Conservation (phyloP, 2,888 invertebrate genomes). For the Tachina fera region DNA sequence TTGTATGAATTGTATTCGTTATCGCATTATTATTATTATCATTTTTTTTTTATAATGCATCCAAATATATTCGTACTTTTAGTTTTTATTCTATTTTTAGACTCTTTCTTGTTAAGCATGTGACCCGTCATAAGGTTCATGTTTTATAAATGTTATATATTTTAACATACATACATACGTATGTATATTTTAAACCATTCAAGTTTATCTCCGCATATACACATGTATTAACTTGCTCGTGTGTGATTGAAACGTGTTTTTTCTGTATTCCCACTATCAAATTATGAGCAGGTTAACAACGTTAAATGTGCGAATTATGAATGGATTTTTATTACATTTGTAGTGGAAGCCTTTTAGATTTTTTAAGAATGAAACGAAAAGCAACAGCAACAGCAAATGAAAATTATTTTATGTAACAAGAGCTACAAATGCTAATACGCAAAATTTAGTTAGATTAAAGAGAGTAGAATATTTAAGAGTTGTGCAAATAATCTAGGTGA, state of each 20-base stretch:
- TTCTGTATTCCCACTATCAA: constrained; percentile 28
- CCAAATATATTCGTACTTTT: constrained; percentile 36
- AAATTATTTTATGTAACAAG: constrained; percentile 7
- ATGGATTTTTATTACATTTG: constrained; percentile 58
- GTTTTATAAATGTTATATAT: constrained; percentile 51
- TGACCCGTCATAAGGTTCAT: constrained; percentile 70
- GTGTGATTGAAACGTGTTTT: constrained; percentile 18
- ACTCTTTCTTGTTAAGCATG: constrained; percentile 66
- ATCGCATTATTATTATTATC: constrained; percentile 56
- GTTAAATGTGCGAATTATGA: constrained; percentile 65
- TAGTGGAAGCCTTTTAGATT: constrained; percentile 14
- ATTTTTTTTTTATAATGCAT: constrained; percentile 15
- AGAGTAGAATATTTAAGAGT: background rate
- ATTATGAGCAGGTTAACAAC: constrained; percentile 66
- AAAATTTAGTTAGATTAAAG: background rate
- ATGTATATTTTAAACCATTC: background rate
- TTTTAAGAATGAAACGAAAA: background rate
- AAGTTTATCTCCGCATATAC: constrained; percentile 12
- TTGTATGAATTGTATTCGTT: constrained; percentile 63
- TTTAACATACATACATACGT: no score
- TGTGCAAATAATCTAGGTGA: background rate
- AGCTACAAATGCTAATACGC: background rate
- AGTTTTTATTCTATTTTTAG: constrained; percentile 34
- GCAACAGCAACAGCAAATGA: background rate
- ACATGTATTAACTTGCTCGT: constrained; percentile 29